Evolutionary conservation across 1,140 invertebrate genomes (phyloP).

Genomic region (Pectinophora gossypiella): DNA sequence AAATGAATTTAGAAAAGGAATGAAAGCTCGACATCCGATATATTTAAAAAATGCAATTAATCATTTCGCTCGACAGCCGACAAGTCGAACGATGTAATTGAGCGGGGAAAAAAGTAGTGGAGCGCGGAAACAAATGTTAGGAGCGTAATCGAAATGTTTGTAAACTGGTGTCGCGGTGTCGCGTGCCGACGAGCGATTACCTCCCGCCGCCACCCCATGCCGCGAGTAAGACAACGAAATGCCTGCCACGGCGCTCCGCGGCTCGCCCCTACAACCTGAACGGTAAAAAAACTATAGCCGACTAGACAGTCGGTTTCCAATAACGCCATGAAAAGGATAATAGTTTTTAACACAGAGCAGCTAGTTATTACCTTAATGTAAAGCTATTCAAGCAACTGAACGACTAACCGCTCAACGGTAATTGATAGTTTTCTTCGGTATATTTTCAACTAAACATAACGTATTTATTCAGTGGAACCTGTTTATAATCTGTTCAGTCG

Average conservation of each 20-base stretch:
- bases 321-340: background rate
- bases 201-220: slow-evolving; percentile 20
- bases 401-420: background rate
- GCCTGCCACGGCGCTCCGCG: background rate
- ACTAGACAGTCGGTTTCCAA: background rate
- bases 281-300: background rate
- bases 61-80: slow-evolving; percentile 1
- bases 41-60: background rate
- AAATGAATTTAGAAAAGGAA: background rate
- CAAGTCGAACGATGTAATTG: slow-evolving; percentile 30
- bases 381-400: background rate
- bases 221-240: slow-evolving; percentile 15
- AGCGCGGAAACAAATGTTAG: slow-evolving; percentile 38
- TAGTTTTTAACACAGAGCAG: background rate
- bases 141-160: slow-evolving; percentile 61
- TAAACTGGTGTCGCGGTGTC: slow-evolving; percentile 46
- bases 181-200: slow-evolving; percentile 48
- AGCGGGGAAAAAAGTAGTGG: slow-evolving; percentile 31
- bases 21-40: background rate
- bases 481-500: background rate
- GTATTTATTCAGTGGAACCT: background rate
- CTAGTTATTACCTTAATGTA: slow-evolving; percentile 2
- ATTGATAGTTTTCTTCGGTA: slow-evolving; percentile 6
- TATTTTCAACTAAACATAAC: background rate
- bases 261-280: background rate